Conservation (phyloP, 2,113 vertebrate genomes). For the Anolis carolinensis region DNA sequence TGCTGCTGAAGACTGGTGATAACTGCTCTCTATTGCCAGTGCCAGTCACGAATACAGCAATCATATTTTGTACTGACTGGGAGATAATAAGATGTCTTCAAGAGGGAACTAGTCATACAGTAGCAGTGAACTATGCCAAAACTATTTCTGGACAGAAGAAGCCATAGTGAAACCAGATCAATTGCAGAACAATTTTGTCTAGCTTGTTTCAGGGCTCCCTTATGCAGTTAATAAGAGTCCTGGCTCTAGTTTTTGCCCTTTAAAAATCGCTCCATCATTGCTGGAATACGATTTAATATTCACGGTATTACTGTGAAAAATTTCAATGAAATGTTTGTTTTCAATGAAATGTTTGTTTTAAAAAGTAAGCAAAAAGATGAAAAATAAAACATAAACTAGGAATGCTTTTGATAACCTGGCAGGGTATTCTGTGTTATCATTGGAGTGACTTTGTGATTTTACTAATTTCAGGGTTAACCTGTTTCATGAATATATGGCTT, state of each 20-base stretch:
- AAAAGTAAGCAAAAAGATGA: background rate
- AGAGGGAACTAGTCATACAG: background rate
- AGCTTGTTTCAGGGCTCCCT: background rate
- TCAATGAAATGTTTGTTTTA: conserved; percentile 14
- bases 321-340: conserved; percentile 3
- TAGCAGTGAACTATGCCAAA: background rate
- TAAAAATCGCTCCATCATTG: background rate
- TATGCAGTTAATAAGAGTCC: background rate
- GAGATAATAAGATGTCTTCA: background rate
- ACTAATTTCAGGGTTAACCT: conserved; percentile 7
- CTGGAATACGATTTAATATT: background rate
- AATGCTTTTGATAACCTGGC: background rate
- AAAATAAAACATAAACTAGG: background rate
- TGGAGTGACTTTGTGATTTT: conserved; percentile 4
- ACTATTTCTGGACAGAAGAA: background rate
- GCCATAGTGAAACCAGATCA: background rate
- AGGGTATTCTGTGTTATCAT: conserved; percentile 18
- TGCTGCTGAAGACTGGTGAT: background rate
- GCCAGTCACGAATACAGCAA: background rate
- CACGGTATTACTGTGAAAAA: background rate
- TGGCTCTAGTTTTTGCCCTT: background rate
- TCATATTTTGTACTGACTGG: background rate
- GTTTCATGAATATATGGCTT: conserved; percentile 1
- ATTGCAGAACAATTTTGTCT: background rate
- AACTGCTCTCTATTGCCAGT: background rate